Percentiles rank a stretch among this genome's conserved stretches.
Conservation (phyloP, 2,113 vertebrate species). For the Pelobates fuscus region DNA sequence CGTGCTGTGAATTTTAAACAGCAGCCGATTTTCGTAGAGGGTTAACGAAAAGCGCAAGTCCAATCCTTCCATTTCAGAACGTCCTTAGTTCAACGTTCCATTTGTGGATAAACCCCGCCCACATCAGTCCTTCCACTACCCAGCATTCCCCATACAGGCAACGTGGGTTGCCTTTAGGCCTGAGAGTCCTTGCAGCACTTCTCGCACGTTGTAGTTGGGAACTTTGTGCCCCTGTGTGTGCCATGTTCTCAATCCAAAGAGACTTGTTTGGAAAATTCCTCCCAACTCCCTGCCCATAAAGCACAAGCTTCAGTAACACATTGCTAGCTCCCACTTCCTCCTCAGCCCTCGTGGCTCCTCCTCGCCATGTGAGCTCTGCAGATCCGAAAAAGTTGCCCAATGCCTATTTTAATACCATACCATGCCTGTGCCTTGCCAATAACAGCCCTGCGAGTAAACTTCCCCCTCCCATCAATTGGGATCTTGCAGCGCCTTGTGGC, state of each 20-base stretch:
- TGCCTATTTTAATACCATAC: background rate
- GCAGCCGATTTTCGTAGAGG: too few relatives aligned
- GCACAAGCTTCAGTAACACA: background rate
- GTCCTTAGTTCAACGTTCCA: constrained; percentile 21
- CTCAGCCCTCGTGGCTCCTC: background rate
- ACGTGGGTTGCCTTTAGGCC: constrained; percentile 57
- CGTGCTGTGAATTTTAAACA: too few relatives aligned
- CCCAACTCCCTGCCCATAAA: background rate
- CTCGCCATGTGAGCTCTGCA: constrained; percentile 48
- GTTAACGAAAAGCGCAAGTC: background rate
- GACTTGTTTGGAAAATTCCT: background rate
- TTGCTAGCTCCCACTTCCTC: background rate
- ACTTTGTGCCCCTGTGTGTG: background rate
- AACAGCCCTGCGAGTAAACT: background rate
- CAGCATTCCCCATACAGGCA: constrained; percentile 65
- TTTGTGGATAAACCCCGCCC: constrained; percentile 28
- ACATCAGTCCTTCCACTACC: constrained; percentile 46
- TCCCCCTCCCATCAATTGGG: background rate
- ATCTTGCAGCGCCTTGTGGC: background rate
- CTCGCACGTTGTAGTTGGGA: background rate
- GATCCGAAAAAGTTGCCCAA: constrained; percentile 12
- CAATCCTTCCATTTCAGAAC: background rate
- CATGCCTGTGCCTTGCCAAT: background rate
- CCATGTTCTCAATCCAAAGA: too few relatives aligned
- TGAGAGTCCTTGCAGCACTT: background rate